Percentiles rank a stretch among this genome's conserved stretches.
phyloP scores from a whole-genome alignment of 2,888 invertebrate species.

The Heliconius ismenius region DNA sequence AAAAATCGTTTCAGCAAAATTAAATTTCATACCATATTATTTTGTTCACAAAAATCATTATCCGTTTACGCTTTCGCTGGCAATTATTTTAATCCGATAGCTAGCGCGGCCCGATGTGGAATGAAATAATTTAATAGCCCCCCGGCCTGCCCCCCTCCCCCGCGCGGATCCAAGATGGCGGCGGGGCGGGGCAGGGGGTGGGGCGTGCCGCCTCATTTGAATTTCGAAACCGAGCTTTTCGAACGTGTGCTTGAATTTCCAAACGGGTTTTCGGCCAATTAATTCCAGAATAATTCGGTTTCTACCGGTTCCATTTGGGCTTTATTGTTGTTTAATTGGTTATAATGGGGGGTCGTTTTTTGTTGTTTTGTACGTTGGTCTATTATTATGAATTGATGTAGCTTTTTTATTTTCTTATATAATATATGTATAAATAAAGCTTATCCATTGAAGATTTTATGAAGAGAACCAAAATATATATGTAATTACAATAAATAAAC shows the following conservation, averaged over 20 bases:
- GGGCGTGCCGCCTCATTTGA: slow-evolving; percentile 81
- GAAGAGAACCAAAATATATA: too few species aligned
- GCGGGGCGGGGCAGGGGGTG: slow-evolving; percentile 76
- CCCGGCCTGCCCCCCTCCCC: slow-evolving; percentile 53
- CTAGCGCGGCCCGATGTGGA: slow-evolving; percentile 77
- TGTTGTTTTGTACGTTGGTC: slow-evolving; percentile 27
- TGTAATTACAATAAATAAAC: background rate
- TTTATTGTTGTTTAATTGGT: slow-evolving; percentile 71
- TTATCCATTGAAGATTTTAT: background rate
- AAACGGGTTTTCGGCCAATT: slow-evolving; percentile 79
- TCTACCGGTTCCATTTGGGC: slow-evolving; percentile 57
- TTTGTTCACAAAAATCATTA: slow-evolving; percentile 79
- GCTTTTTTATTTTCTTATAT: slow-evolving; percentile 18
- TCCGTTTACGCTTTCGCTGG: slow-evolving; percentile 79
- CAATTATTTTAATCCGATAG: slow-evolving; percentile 82
- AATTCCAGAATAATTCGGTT: slow-evolving; percentile 77
- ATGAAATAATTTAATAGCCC: slow-evolving; percentile 82
- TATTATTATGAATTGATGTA: slow-evolving; percentile 16
- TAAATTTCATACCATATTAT: slow-evolving; percentile 73
- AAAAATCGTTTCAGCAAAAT: slow-evolving; percentile 54
- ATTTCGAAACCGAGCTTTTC: slow-evolving; percentile 78
- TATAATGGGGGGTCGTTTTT: slow-evolving; percentile 50
- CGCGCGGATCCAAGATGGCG: slow-evolving; percentile 77
- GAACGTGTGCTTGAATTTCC: slow-evolving; percentile 75
- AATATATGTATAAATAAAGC: background rate